Evolutionary conservation across 1,140 invertebrate genomes (phyloP).

Genomic region (Zeugodacus cucurbitae): DNA sequence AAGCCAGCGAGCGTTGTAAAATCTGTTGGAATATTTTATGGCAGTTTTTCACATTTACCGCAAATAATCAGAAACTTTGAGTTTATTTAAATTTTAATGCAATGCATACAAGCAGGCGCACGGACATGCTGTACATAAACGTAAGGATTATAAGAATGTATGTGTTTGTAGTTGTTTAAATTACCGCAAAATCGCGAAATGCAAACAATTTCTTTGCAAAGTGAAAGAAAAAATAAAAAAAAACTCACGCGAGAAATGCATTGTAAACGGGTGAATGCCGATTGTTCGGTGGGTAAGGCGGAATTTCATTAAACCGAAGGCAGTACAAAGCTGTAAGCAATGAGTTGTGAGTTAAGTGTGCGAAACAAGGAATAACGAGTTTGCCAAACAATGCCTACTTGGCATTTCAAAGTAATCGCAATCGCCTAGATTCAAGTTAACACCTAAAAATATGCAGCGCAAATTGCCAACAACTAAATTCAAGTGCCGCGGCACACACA

Average conservation of each 20-base stretch:
- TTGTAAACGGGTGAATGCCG: neutral
- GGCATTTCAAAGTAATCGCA: conserved; percentile 35
- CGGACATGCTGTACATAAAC: neutral
- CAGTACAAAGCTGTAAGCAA: neutral
- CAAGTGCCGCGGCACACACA: neutral
- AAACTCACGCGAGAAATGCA: neutral
- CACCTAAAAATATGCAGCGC: conserved; percentile 37
- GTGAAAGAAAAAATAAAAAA: neutral
- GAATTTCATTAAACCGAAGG: neutral
- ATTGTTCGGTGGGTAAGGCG: neutral
- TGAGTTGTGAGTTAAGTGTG: neutral
- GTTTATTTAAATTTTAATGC: conserved; percentile 17
- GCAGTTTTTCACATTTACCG: neutral
- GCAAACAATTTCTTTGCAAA: conserved; percentile 2
- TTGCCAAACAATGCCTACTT: conserved; percentile 32
- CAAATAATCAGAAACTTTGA: neutral
- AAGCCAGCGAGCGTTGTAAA: neutral
- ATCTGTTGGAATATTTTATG: neutral
- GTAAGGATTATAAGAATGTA: neutral
- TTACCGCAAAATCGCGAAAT: conserved; percentile 15
- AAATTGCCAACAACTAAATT: conserved; percentile 35
- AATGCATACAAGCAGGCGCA: neutral
- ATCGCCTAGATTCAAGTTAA: conserved; percentile 24
- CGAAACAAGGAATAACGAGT: neutral
- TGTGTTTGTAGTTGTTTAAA: neutral